Percentiles rank a stretch among this genome's conserved stretches.
These are phyloP conservation scores for Distichodus sexfasciatus DNA, from an alignment of 2,797 vertebrate species.

Conservation along the genomic window DNA sequence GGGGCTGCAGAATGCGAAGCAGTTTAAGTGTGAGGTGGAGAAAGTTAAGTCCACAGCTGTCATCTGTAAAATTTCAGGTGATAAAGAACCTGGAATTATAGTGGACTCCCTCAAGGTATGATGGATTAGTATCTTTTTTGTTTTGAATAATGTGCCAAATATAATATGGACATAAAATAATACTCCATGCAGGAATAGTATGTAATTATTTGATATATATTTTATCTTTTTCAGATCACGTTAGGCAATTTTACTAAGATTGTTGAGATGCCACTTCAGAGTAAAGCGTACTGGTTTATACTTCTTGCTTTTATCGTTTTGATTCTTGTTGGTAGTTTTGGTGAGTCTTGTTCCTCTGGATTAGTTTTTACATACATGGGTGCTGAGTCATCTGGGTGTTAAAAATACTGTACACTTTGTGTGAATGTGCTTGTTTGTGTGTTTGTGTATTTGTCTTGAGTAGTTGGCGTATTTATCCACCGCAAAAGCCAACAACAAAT, in stretches of 20 bases:
- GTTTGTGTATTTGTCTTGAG: too few relatives aligned
- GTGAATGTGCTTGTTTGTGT: not conserved
- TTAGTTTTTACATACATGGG: constrained; percentile 42
- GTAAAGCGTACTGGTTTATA: not conserved
- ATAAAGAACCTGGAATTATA: accelerated
- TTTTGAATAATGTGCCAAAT: not conserved
- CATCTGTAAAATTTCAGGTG: constrained; percentile 56
- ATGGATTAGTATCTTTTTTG: not conserved
- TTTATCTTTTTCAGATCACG: constrained; percentile 72
- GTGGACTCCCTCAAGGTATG: constrained; percentile 59
- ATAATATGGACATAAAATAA: too few relatives aligned
- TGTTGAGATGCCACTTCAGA: constrained; percentile 22
- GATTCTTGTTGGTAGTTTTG: constrained; percentile 25
- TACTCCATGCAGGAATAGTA: not conserved
- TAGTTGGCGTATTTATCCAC: constrained; percentile 69
- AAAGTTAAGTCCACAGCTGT: constrained; percentile 54
- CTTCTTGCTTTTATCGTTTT: constrained; percentile 26
- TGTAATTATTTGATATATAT: constrained; percentile 2
- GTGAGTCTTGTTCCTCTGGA: constrained; percentile 9
- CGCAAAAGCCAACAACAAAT: constrained; percentile 79
- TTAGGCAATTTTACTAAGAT: constrained; percentile 63
- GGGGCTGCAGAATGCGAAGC: constrained; percentile 55
- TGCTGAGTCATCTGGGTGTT: not conserved
- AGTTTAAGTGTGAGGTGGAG: constrained; percentile 54
- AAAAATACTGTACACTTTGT: not conserved